Percentiles rank a stretch among this genome's conserved stretches.
Evolutionary conservation across 2,888 invertebrate species (phyloP).

Genomic region (Xanthostigma xanthostigma): DNA sequence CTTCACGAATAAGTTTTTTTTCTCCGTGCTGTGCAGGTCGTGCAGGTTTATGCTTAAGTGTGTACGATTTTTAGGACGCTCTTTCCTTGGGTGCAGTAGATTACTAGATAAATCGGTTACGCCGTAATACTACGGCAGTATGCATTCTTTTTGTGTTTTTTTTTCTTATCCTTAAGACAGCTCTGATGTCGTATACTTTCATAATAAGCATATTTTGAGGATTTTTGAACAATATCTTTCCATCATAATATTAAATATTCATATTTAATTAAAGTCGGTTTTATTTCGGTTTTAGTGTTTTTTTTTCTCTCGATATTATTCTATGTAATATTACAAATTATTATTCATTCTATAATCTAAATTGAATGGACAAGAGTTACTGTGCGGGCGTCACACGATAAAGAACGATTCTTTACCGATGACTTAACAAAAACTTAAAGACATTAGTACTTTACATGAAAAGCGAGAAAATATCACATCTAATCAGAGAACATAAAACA

Average conservation of each 20-base stretch:
- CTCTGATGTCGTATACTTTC: neutral
- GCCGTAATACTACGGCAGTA: too few relatives aligned
- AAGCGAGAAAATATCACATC: too few relatives aligned
- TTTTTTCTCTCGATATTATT: neutral
- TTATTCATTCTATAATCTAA: neutral
- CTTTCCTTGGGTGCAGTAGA: too few relatives aligned
- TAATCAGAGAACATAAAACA: too few relatives aligned
- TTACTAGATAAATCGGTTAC: too few relatives aligned
- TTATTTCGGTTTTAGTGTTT: neutral
- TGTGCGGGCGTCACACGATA: slow-evolving; percentile 25
- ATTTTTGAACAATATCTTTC: neutral
- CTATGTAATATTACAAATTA: neutral
- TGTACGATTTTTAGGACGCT: too few relatives aligned
- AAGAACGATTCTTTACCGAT: slow-evolving; percentile 1
- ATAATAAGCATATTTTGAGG: neutral
- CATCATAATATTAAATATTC: neutral
- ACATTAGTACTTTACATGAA: too few relatives aligned
- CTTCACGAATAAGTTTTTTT: too few relatives aligned
- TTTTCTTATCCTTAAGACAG: neutral
- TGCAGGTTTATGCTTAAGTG: too few relatives aligned
- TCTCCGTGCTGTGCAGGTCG: too few relatives aligned
- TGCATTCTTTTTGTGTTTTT: too few relatives aligned
- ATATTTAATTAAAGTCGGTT: neutral
- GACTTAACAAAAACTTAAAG: slow-evolving; percentile 4
- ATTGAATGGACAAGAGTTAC: slow-evolving; percentile 27